Evolutionary conservation across 2,797 vertebrate species (phyloP).

Genomic region (Karalla daura): DNA sequence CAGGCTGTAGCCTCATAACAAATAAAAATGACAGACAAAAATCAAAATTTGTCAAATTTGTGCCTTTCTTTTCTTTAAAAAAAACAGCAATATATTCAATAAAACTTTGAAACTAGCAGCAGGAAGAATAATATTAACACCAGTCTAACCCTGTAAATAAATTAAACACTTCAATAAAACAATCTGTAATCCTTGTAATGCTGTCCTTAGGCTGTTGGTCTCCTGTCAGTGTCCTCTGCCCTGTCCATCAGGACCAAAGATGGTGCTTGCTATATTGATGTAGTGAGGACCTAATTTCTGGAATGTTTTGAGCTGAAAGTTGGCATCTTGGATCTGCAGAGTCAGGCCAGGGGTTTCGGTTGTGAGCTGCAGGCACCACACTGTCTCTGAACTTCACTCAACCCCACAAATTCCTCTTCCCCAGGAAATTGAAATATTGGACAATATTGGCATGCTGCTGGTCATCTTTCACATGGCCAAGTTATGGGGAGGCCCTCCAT

Average conservation of each 20-base stretch:
- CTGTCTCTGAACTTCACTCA: constrained; percentile 94
- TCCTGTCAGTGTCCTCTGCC: constrained; percentile 37
- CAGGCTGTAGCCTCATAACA: not conserved
- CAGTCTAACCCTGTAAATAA: not conserved
- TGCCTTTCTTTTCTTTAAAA: not conserved
- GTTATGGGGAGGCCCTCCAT: constrained; percentile 63
- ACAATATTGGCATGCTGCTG: constrained; percentile 88
- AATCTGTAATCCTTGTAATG: constrained; percentile 20
- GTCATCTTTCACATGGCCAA: constrained; percentile 88
- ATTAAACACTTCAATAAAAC: constrained; percentile 14
- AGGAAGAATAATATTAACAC: not conserved
- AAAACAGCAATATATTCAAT: not conserved
- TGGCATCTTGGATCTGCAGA: constrained; percentile 87
- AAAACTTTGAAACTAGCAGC: not conserved
- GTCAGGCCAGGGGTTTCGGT: constrained; percentile 76
- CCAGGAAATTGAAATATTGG: constrained; percentile 97
- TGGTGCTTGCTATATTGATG: constrained; percentile 70
- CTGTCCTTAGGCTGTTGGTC: constrained; percentile 25
- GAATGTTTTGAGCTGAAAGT: constrained; percentile 89
- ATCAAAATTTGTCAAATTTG: not conserved
- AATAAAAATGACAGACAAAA: not conserved
- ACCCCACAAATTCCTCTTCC: constrained; percentile 91
- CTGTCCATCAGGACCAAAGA: constrained; percentile 41
- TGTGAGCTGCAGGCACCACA: constrained; percentile 86
- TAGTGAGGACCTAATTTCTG: constrained; percentile 68